Conservation (phyloP, 2,797 vertebrate genomes). For the Antennarius maculatus region DNA sequence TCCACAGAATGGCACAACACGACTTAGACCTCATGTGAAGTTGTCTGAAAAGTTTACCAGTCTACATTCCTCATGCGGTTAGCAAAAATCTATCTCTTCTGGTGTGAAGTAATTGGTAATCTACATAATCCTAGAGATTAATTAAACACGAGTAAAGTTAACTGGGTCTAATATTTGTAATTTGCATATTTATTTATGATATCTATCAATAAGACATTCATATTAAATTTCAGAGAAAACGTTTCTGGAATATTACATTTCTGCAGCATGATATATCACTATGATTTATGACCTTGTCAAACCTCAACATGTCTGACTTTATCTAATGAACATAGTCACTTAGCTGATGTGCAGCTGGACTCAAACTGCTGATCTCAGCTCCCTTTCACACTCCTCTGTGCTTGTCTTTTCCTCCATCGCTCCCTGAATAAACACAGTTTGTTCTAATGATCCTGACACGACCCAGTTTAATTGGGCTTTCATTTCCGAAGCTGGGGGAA, state of each 20-base stretch:
- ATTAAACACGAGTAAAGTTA: neutral
- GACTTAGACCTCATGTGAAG: no score
- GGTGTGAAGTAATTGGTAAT: no score
- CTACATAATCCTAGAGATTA: no score
- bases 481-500: slow-evolving; percentile 51
- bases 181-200: neutral
- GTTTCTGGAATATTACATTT: neutral
- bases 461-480: slow-evolving; percentile 63
- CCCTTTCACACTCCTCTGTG: slow-evolving; percentile 43
- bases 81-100: no score
- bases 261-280: neutral
- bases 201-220: no score
- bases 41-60: no score
- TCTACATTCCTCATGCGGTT: no score
- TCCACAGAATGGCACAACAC: no score
- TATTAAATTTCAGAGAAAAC: no score
- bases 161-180: neutral
- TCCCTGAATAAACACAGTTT: slow-evolving; percentile 64
- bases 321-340: neutral
- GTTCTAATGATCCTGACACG: slow-evolving; percentile 61
- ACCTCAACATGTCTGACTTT: neutral
- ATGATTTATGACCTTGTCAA: neutral
- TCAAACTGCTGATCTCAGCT: slow-evolving; percentile 48
- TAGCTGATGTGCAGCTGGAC: neutral
- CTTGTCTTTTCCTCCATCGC: slow-evolving; percentile 56